phyloP scores from a whole-genome alignment of 2,797 vertebrate genomes.

The Pangasius krempfi region DNA sequence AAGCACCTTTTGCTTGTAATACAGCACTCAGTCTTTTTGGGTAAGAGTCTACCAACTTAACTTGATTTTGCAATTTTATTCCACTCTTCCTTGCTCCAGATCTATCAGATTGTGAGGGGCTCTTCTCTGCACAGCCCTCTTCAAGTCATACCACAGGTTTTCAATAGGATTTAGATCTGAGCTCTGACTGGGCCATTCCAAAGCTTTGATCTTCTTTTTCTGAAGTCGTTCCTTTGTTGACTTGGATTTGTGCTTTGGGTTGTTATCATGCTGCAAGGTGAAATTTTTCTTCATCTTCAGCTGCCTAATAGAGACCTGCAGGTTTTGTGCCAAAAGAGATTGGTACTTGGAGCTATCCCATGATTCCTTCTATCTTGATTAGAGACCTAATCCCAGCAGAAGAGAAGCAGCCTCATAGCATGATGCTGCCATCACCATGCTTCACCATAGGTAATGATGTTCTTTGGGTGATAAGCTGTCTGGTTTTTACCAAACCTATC shows the following conservation, averaged over 20 bases:
- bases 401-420: neutral
- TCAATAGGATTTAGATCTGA: neutral
- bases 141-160: neutral
- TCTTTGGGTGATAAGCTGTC: neutral
- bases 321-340: neutral
- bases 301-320: neutral
- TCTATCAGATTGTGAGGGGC: neutral
- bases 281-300: too few species aligned
- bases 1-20: neutral
- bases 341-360: neutral
- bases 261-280: neutral
- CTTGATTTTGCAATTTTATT: neutral
- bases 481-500: neutral
- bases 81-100: neutral
- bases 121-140: neutral
- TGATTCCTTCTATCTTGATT: neutral
- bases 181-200: too few species aligned
- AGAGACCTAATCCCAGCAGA: neutral
- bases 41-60: neutral
- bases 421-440: neutral
- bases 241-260: neutral
- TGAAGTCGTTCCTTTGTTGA: neutral
- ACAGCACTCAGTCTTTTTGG: neutral
- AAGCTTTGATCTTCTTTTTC: neutral
- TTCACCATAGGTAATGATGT: neutral